Conservation (phyloP, 2,113 vertebrate species). For the Caloenas nicobarica region DNA sequence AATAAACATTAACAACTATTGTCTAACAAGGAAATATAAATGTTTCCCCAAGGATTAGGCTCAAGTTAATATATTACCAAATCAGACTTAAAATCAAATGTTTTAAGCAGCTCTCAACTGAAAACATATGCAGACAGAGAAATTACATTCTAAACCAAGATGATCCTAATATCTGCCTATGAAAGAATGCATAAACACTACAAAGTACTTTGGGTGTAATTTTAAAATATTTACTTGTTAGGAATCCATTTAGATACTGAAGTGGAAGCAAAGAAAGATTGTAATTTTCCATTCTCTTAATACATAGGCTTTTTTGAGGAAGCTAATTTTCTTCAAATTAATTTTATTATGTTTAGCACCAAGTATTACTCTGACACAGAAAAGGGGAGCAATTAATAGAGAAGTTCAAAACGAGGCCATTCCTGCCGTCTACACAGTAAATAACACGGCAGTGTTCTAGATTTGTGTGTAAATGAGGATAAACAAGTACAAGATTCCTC, state of each 20-base stretch:
- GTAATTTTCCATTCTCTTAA: background rate
- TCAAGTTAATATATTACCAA: background rate
- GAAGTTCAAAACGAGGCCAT: background rate
- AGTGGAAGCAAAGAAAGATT: background rate
- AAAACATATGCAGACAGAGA: constrained; percentile 14
- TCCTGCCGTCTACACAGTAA: background rate
- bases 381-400: background rate
- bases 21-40: constrained; percentile 44
- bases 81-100: constrained; percentile 21
- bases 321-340: background rate
- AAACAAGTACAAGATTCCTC: background rate
- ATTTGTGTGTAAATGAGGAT: background rate
- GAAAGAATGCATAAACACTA: constrained; percentile 30
- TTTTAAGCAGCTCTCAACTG: constrained; percentile 20
- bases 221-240: constrained; percentile 24
- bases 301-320: background rate
- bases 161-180: background rate
- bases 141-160: background rate
- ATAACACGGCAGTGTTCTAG: background rate
- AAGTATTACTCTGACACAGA: background rate
- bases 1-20: constrained; percentile 51
- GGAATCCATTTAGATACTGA: background rate
- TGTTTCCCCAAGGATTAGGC: constrained; percentile 11
- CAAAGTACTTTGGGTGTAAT: background rate
- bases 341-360: background rate